These are phyloP conservation scores for Toxostoma redivivum DNA, from an alignment of 2,113 vertebrate genomes.

Conservation along the genomic window DNA sequence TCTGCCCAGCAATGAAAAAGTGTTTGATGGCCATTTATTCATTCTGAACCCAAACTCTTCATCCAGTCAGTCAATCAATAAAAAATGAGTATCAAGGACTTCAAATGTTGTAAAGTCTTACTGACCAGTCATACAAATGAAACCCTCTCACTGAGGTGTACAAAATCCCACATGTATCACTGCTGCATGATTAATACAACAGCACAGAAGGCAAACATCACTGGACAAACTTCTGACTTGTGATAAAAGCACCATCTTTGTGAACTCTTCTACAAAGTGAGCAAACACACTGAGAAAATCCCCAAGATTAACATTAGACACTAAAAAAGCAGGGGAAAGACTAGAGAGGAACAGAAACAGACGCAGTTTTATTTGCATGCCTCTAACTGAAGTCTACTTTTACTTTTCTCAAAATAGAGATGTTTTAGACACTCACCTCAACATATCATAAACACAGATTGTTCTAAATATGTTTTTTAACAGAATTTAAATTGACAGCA, in stretches of 20 bases:
- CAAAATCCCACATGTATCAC: not conserved
- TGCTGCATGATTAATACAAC: not conserved
- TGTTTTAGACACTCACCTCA: not conserved
- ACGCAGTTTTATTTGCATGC: not conserved
- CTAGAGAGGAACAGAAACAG: not conserved
- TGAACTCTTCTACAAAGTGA: not conserved
- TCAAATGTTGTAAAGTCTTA: not conserved
- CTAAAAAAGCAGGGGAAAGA: not conserved
- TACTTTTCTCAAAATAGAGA: not conserved
- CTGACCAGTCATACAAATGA: not conserved
- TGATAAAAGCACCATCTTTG: not conserved
- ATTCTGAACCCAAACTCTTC: not conserved
- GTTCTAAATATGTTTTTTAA: not conserved
- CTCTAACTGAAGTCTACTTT: constrained; percentile 2
- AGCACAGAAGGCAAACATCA: not conserved
- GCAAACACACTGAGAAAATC: not conserved
- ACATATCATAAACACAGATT: not conserved
- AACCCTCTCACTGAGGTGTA: not conserved
- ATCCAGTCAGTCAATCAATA: not conserved
- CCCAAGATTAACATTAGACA: not conserved
- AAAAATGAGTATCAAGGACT: not conserved
- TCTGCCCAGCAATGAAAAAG: not conserved
- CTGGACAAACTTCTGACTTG: not conserved
- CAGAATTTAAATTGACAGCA: not conserved
- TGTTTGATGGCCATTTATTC: not conserved